These are phyloP conservation scores for Dermolepida albohirtum DNA, from an alignment of 2,888 invertebrate genomes.

Conservation along the genomic window DNA sequence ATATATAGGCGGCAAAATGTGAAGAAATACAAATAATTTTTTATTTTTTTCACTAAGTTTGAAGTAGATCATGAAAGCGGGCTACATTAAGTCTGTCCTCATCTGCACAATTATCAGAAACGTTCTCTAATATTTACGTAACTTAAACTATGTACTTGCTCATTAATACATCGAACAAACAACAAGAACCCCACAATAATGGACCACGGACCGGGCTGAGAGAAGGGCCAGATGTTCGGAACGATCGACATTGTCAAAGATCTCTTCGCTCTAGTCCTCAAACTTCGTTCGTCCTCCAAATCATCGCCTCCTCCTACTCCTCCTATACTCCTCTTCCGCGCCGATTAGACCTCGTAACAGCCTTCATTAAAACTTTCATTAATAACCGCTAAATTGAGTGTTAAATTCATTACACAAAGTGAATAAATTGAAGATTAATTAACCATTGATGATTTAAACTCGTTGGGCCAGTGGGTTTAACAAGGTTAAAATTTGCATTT, in stretches of 20 bases:
- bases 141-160: too few species aligned
- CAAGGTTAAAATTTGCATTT: conserved; percentile 69
- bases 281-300: conserved; percentile 9
- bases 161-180: too few species aligned
- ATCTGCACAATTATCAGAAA: too few species aligned
- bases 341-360: conserved; percentile 55
- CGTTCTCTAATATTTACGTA: too few species aligned
- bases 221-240: conserved; percentile 30
- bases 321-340: conserved; percentile 2
- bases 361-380: conserved; percentile 71
- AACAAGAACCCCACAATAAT: too few species aligned
- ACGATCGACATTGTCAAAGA: conserved; percentile 22
- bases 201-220: conserved; percentile 20
- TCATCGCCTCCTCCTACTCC: conserved; percentile 1
- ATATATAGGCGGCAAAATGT: too few species aligned
- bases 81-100: too few species aligned
- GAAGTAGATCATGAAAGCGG: too few species aligned
- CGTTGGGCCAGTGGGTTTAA: conserved; percentile 66
- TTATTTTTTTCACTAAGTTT: too few species aligned
- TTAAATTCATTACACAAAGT: conserved; percentile 68
- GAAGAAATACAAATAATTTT: too few species aligned
- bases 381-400: conserved; percentile 71
- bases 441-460: conserved; percentile 68
- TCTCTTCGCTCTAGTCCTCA: conserved; percentile 4
- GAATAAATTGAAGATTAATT: conserved; percentile 70